phyloP scores from a whole-genome alignment of 2,797 vertebrate genomes.

The Pampus argenteus region DNA sequence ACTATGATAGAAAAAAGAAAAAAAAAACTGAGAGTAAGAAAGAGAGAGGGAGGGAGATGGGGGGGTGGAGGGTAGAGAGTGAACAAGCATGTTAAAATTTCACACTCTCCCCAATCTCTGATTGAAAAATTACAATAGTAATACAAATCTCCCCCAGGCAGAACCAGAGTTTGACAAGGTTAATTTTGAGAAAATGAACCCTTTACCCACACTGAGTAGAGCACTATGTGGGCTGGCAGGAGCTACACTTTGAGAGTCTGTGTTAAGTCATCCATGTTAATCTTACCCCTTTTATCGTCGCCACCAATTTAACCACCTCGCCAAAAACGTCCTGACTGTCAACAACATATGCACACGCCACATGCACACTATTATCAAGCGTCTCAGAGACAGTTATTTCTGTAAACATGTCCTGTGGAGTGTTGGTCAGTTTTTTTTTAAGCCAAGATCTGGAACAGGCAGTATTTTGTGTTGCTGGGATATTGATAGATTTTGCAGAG shows the following conservation, averaged over 20 bases:
- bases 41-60: background rate
- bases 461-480: slow-evolving; percentile 53
- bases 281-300: slow-evolving; percentile 43
- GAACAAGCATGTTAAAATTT: slow-evolving; percentile 76
- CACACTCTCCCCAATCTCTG: slow-evolving; percentile 77
- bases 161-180: slow-evolving; percentile 74
- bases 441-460: slow-evolving; percentile 9
- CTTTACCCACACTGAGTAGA: slow-evolving; percentile 63
- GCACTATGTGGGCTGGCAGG: slow-evolving; percentile 44
- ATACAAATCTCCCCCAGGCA: slow-evolving; percentile 75
- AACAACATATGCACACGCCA: slow-evolving; percentile 29
- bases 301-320: slow-evolving; percentile 28
- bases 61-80: slow-evolving; percentile 33
- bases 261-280: slow-evolving; percentile 58
- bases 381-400: slow-evolving; percentile 12
- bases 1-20: slow-evolving; percentile 28
- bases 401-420: slow-evolving; percentile 9
- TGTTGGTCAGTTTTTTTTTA: slow-evolving; percentile 36
- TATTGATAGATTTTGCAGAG: slow-evolving; percentile 67
- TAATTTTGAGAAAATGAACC: slow-evolving; percentile 79
- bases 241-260: slow-evolving; percentile 49
- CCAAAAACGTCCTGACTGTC: slow-evolving; percentile 25
- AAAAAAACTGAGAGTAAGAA: slow-evolving; percentile 14
- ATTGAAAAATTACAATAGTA: slow-evolving; percentile 82
- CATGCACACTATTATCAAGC: slow-evolving; percentile 12